Conservation (phyloP, 2,797 vertebrate genomes). For the Sebastes kiyomatsui region DNA sequence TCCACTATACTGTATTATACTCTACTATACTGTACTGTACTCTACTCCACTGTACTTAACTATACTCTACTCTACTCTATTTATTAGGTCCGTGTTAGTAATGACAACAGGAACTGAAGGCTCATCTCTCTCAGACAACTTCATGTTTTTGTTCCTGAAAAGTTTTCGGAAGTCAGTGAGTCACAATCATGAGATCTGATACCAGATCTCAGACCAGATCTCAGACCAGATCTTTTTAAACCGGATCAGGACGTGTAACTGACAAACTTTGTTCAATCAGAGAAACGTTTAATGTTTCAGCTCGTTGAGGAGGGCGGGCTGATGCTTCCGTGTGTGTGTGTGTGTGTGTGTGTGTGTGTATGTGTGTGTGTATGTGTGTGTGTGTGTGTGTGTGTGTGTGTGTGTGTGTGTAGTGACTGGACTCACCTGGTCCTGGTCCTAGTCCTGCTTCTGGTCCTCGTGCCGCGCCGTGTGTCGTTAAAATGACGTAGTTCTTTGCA, state of each 20-base stretch:
- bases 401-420: background rate
- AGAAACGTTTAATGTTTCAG: background rate
- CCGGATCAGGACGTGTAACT: background rate
- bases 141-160: constrained; percentile 9
- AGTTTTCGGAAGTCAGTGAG: constrained; percentile 6
- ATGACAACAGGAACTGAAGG: background rate
- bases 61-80: too few relatives aligned
- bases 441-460: background rate
- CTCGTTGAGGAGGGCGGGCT: background rate
- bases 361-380: background rate
- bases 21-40: too few relatives aligned
- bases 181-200: background rate
- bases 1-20: too few relatives aligned
- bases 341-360: background rate
- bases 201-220: background rate
- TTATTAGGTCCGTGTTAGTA: too few relatives aligned
- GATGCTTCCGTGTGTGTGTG: background rate
- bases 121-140: background rate
- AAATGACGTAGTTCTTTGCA: background rate
- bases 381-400: background rate
- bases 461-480: background rate
- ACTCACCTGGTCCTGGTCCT: constrained; percentile 4
- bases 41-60: too few relatives aligned
- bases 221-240: background rate
- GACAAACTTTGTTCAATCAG: background rate